Conservation (phyloP, 1,140 invertebrate species). For the Spodoptera litura region DNA sequence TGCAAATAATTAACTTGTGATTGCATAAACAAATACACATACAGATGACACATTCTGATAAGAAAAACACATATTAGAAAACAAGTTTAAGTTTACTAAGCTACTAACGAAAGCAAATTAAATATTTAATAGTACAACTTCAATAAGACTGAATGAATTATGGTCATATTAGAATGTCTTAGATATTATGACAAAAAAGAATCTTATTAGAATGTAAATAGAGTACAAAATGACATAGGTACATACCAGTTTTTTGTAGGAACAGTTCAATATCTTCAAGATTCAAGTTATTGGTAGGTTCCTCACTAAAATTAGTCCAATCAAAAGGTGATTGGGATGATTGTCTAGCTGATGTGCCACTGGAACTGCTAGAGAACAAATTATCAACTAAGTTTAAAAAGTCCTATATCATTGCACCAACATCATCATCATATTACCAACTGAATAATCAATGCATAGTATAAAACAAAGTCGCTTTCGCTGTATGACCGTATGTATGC, state of each 20-base stretch:
- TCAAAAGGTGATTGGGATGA: conserved; percentile 75
- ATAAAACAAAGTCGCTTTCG: too few species aligned
- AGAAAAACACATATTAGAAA: too few species aligned
- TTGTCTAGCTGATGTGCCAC: conserved; percentile 61
- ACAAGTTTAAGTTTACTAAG: too few species aligned
- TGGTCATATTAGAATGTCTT: background rate
- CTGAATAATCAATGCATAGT: too few species aligned
- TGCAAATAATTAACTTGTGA: too few species aligned
- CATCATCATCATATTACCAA: too few species aligned
- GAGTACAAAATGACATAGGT: conserved; percentile 12
- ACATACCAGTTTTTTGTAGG: conserved; percentile 74
- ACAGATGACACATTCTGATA: too few species aligned
- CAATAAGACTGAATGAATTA: too few species aligned
- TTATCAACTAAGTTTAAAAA: background rate
- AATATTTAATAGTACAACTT: too few species aligned
- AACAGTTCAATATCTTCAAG: conserved; percentile 80
- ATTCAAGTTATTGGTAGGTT: conserved; percentile 71
- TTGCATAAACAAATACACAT: background rate
- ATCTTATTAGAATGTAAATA: background rate
- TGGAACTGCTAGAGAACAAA: conserved; percentile 57
- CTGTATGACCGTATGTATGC: too few species aligned
- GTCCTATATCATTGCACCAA: too few species aligned
- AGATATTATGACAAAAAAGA: background rate
- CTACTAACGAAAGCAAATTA: too few species aligned
- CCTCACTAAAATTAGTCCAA: conserved; percentile 69